Evolutionary conservation across 1,140 invertebrate species (phyloP).

Genomic region (Octopus bimaculoides): DNA sequence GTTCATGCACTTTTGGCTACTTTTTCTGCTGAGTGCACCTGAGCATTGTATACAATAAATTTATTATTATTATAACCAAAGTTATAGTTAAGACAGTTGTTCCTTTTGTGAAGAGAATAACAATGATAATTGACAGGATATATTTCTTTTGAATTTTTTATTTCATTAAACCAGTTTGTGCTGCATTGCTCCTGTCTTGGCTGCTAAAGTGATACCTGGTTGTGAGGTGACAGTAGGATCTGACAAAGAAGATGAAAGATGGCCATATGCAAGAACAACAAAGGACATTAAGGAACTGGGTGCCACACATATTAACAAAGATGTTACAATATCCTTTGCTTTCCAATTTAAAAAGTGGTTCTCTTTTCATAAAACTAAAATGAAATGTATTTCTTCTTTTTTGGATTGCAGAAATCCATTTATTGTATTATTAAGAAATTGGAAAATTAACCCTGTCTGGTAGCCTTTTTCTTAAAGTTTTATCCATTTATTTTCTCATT

Average conservation of each 20-base stretch:
- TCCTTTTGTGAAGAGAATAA: not conserved
- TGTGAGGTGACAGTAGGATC: conserved; percentile 64
- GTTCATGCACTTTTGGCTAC: too few relatives aligned
- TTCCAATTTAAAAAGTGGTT: not conserved
- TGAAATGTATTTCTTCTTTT: too few relatives aligned
- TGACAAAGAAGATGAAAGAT: conserved; percentile 54
- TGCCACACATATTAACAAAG: conserved; percentile 56
- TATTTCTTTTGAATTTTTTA: not conserved
- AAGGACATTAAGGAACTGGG: conserved; percentile 61
- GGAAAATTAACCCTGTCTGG: too few relatives aligned
- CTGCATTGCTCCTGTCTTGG: conserved; percentile 65
- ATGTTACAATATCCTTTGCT: conserved; percentile 56
- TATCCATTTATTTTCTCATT: too few relatives aligned
- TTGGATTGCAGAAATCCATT: too few relatives aligned
- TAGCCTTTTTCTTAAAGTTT: too few relatives aligned
- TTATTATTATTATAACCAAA: too few relatives aligned
- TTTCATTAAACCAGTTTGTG: conserved; percentile 52
- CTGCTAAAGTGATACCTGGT: conserved; percentile 60
- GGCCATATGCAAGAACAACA: conserved; percentile 64
- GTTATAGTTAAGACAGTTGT: too few relatives aligned
- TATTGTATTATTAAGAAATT: too few relatives aligned
- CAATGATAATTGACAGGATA: not conserved
- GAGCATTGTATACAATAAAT: too few relatives aligned
- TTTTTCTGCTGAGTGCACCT: too few relatives aligned
- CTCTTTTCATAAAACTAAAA: not conserved